Evolutionary conservation across 2,888 invertebrate genomes (phyloP).

Genomic region (Drosophila colorata): DNA sequence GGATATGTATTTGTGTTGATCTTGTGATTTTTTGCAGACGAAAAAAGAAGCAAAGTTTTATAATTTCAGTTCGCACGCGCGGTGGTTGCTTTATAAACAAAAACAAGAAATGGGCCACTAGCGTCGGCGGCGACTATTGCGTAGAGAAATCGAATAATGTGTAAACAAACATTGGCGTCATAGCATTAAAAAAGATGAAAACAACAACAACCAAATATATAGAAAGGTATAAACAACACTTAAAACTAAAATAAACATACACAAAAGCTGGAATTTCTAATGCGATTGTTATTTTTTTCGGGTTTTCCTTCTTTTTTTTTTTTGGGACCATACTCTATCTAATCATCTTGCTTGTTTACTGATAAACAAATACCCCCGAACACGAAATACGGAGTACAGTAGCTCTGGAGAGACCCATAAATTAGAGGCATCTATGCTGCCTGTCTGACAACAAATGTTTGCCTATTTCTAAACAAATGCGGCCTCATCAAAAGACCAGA

Average conservation of each 20-base stretch:
- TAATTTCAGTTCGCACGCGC: slow-evolving; percentile 67
- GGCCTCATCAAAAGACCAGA: slow-evolving; percentile 58
- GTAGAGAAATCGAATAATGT: slow-evolving; percentile 47
- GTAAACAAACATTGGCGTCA: slow-evolving; percentile 77
- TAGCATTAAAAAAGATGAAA: slow-evolving; percentile 55
- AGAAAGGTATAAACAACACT: slow-evolving; percentile 60
- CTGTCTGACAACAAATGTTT: slow-evolving; percentile 51
- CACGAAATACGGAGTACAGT: slow-evolving; percentile 7
- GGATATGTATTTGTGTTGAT: slow-evolving; percentile 5
- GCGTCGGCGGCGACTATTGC: slow-evolving; percentile 26
- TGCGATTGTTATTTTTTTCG: slow-evolving; percentile 8
- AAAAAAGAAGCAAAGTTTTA: slow-evolving; percentile 30
- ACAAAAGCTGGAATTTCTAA: slow-evolving; percentile 19
- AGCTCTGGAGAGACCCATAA: slow-evolving; percentile 29
- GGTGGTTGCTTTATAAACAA: slow-evolving; percentile 49
- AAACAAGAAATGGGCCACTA: slow-evolving; percentile 37
- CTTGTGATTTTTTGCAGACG: slow-evolving; percentile 2
- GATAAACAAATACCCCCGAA: slow-evolving; percentile 37
- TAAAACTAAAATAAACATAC: slow-evolving; percentile 64
- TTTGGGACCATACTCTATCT: slow-evolving; percentile 50
- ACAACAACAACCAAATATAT: slow-evolving; percentile 31
- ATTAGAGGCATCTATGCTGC: slow-evolving; percentile 34
- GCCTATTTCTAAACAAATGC: slow-evolving; percentile 46
- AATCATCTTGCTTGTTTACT: slow-evolving; percentile 63
- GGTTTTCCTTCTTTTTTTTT: slow-evolving; percentile 1